These are phyloP conservation scores for Danionella dracula DNA, from an alignment of 2,797 vertebrate species.

Conservation along the genomic window DNA sequence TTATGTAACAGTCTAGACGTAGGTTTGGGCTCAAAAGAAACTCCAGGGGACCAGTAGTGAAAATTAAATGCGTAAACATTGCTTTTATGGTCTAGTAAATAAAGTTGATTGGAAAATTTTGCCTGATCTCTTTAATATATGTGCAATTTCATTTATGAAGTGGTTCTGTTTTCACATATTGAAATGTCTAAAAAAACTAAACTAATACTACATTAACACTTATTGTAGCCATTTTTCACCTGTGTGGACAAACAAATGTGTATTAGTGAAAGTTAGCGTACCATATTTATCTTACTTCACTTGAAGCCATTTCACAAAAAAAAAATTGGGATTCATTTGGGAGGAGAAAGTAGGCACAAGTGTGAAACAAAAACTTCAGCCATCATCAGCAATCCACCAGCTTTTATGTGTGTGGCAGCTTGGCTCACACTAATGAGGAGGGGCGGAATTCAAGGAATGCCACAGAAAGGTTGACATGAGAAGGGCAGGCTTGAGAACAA, in stretches of 20 bases:
- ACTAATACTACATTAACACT: too few species aligned
- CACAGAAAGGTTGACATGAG: constrained; percentile 63
- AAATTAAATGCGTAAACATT: not conserved
- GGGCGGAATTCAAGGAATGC: constrained; percentile 73
- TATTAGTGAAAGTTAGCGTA: too few species aligned
- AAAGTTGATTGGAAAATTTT: too few species aligned
- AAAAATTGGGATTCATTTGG: too few species aligned
- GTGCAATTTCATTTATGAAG: too few species aligned
- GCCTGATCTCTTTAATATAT: too few species aligned
- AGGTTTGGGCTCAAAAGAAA: not conserved
- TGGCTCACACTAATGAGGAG: constrained; percentile 68
- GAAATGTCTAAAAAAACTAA: too few species aligned
- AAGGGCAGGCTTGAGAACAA: constrained; percentile 58
- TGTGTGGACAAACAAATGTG: not conserved
- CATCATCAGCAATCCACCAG: constrained; percentile 8
- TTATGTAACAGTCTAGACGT: not conserved
- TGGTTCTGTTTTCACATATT: too few species aligned
- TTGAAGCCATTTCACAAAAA: constrained; percentile 3
- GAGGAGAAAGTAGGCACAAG: not conserved
- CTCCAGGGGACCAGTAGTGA: not conserved
- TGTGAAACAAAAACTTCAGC: constrained; percentile 3
- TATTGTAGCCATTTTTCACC: too few species aligned
- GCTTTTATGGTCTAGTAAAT: too few species aligned
- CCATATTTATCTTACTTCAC: not conserved
- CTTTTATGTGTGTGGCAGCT: not conserved